Evolutionary conservation across 2,888 invertebrate genomes (phyloP).

Genomic region (Calephelis perditalis): DNA sequence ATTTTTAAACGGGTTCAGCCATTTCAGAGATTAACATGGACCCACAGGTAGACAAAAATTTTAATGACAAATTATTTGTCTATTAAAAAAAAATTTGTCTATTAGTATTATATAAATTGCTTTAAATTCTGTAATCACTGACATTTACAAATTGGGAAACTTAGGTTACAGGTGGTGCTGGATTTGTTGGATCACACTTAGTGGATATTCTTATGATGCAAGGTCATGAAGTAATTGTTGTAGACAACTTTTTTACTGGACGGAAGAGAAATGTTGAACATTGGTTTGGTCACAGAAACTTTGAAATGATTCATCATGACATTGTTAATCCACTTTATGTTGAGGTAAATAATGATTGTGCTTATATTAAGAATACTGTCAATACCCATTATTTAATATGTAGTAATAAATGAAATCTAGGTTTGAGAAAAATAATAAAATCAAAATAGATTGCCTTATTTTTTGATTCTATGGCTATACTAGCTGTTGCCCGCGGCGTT

Average conservation of each 20-base stretch:
- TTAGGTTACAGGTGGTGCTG: slow-evolving; percentile 96
- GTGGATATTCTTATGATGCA: slow-evolving; percentile 96
- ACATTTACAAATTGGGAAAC: slow-evolving; percentile 31
- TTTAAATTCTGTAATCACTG: not conserved
- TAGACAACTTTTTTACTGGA: slow-evolving; percentile 99
- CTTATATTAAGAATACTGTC: not conserved
- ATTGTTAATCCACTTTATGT: slow-evolving; percentile 98
- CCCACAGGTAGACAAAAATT: no score
- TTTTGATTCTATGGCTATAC: no score
- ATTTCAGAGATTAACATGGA: no score
- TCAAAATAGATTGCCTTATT: no score
- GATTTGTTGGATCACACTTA: slow-evolving; percentile 99
- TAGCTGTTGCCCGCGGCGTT: no score
- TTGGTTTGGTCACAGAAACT: slow-evolving; percentile 99
- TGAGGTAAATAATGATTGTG: slow-evolving; percentile 74
- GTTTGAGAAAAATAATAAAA: no score
- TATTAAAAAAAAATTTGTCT: no score
- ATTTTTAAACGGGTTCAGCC: no score
- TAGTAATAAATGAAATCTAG: no score
- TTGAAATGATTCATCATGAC: slow-evolving; percentile 98
- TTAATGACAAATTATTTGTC: no score
- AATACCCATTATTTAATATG: no score
- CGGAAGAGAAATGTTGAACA: slow-evolving; percentile 98
- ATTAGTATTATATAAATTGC: no score
- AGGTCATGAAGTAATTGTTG: slow-evolving; percentile 97